Evolutionary conservation across 2,113 vertebrate genomes (phyloP).

Genomic region (Empidonax traillii): DNA sequence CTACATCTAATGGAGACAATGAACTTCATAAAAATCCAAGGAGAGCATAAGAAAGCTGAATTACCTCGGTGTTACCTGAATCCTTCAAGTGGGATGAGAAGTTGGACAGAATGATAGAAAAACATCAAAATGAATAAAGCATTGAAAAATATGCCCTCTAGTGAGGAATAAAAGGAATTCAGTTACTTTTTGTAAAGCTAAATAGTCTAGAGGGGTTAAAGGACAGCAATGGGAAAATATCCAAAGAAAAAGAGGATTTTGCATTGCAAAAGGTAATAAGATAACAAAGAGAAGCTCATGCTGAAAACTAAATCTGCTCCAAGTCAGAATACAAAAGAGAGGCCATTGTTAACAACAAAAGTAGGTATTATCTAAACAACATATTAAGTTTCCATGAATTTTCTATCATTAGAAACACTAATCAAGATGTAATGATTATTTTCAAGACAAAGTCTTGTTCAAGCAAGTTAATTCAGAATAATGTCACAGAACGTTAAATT

Average conservation of each 20-base stretch:
- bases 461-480: conserved; percentile 13
- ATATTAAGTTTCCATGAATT: background rate
- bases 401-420: background rate
- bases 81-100: background rate
- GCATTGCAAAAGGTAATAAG: background rate
- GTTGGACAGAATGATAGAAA: background rate
- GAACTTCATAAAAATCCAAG: background rate
- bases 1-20: background rate
- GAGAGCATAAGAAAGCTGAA: background rate
- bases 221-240: background rate
- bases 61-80: background rate
- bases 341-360: background rate
- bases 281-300: background rate
- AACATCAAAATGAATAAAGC: background rate
- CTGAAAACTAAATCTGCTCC: background rate
- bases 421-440: background rate
- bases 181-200: background rate
- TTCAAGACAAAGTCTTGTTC: background rate
- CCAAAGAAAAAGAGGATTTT: background rate
- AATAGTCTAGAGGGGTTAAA: background rate
- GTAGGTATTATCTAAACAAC: background rate
- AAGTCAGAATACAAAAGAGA: background rate
- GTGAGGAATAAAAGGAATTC: background rate
- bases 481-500: background rate
- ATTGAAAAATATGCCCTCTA: background rate